Conservation (phyloP, 35 echinoderm and acorn worm species). For the Acanthaster planci region DNA sequence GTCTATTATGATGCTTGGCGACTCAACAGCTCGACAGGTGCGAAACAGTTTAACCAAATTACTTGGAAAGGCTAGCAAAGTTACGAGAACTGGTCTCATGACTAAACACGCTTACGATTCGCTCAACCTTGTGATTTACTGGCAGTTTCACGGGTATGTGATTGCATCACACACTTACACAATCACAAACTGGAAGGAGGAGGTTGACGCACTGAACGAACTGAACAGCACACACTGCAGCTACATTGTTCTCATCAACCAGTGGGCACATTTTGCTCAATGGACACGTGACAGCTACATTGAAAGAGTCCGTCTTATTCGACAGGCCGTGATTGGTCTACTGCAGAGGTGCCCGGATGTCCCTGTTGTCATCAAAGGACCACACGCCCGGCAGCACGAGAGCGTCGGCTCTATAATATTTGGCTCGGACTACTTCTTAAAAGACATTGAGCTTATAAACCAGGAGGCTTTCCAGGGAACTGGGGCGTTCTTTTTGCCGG, state of each 20-base stretch:
- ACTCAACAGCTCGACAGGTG: constrained; percentile 63
- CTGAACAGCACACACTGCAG: constrained; percentile 36
- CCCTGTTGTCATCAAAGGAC: constrained; percentile 60
- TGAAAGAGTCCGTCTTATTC: constrained; percentile 42
- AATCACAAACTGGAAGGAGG: constrained; percentile 32
- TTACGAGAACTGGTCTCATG: background rate
- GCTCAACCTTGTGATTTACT: background rate
- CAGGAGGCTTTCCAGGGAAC: constrained; percentile 42
- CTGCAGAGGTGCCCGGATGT: constrained; percentile 53
- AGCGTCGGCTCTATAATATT: constrained; percentile 15
- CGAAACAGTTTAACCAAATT: background rate
- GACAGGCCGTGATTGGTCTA: constrained; percentile 17
- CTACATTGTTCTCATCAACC: constrained; percentile 55
- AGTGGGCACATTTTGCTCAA: constrained; percentile 58
- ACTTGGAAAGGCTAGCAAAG: background rate
- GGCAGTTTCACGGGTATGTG: constrained; percentile 30
- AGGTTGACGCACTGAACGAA: constrained; percentile 44
- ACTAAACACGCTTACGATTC: constrained; percentile 23
- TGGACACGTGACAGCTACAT: constrained; percentile 59
- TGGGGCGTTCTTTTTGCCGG: constrained; percentile 48
- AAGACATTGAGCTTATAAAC: constrained; percentile 47
- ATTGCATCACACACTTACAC: constrained; percentile 19
- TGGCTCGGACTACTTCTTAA: constrained; percentile 47
- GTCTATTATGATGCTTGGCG: constrained; percentile 40
- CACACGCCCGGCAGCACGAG: constrained; percentile 37